Percentiles rank a stretch among this genome's conserved stretches.
These are phyloP conservation scores for Engystomops pustulosus DNA, from an alignment of 2,113 vertebrate species.

Conservation along the genomic window DNA sequence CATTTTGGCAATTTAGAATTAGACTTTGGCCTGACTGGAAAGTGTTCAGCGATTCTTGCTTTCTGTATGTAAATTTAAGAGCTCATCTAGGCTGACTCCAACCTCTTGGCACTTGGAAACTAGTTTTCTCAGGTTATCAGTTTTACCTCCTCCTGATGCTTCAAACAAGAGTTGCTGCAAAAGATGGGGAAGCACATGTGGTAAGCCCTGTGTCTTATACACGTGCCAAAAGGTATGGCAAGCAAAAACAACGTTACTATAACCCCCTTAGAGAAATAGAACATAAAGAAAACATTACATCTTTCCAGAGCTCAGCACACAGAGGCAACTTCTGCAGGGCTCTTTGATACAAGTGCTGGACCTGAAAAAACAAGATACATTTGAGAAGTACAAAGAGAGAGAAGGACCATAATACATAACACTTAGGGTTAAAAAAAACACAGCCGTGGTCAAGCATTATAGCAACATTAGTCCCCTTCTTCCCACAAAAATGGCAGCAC, in stretches of 20 bases:
- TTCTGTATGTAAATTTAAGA: slow-evolving; percentile 89
- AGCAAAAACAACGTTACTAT: slow-evolving; percentile 75
- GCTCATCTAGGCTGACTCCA: slow-evolving; percentile 95
- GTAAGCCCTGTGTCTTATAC: slow-evolving; percentile 75
- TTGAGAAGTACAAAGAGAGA: background rate
- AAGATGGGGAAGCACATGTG: slow-evolving; percentile 83
- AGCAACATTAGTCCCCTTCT: too few relatives aligned
- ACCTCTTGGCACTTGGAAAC: slow-evolving; percentile 92
- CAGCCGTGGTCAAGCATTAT: too few relatives aligned
- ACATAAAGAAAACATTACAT: slow-evolving; percentile 92
- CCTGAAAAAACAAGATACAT: slow-evolving; percentile 76
- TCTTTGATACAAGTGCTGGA: slow-evolving; percentile 90
- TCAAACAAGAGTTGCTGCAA: slow-evolving; percentile 95
- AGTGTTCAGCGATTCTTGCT: slow-evolving; percentile 84
- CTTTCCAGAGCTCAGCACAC: slow-evolving; percentile 95
- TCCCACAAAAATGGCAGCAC: too few relatives aligned
- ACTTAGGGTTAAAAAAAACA: too few relatives aligned
- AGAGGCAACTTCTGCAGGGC: slow-evolving; percentile 92
- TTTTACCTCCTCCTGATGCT: slow-evolving; percentile 90
- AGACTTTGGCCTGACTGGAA: slow-evolving; percentile 77
- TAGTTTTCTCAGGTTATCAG: slow-evolving; percentile 91
- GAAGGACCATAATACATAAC: too few relatives aligned
- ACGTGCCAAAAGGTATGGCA: slow-evolving; percentile 84
- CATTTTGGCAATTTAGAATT: slow-evolving; percentile 81
- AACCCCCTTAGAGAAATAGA: slow-evolving; percentile 76